phyloP scores from a whole-genome alignment of 2,888 invertebrate genomes.

The Athalia rosae region DNA sequence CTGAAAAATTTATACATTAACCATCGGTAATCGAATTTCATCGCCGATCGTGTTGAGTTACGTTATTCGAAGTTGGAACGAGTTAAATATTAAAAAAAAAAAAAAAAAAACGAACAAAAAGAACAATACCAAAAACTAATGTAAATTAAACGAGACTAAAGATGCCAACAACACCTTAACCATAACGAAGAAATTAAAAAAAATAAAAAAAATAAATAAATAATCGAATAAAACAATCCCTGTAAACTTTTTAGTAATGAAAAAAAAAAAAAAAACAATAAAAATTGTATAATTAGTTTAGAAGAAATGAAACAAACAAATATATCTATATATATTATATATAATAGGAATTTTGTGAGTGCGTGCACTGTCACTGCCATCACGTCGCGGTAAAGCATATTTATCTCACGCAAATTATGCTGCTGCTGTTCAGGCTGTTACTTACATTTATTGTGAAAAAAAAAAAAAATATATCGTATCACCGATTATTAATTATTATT shows the following conservation, averaged over 20 bases:
- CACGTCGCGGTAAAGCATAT: conserved; percentile 28
- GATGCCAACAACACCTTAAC: not conserved
- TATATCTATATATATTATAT: not conserved
- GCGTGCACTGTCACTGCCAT: conserved; percentile 33
- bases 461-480: not conserved
- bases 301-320: not conserved
- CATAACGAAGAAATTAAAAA: not conserved
- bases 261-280: not conserved
- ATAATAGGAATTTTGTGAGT: conserved; percentile 11
- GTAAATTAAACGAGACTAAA: too few relatives aligned
- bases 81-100: too few relatives aligned
- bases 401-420: not conserved
- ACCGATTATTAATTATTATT: conserved; percentile 40
- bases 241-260: not conserved
- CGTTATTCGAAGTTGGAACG: too few relatives aligned
- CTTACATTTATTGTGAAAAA: conserved; percentile 42
- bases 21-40: too few relatives aligned
- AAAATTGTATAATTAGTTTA: not conserved
- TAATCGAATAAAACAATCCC: not conserved
- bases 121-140: too few relatives aligned
- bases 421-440: conserved; percentile 44
- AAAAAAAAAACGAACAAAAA: too few relatives aligned
- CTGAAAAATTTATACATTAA: too few relatives aligned
- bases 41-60: too few relatives aligned
- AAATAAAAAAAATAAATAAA: not conserved